Percentiles rank a stretch among this genome's conserved stretches.
Conservation (phyloP, 2,888 invertebrate species). For the Dioctria rufipes region DNA sequence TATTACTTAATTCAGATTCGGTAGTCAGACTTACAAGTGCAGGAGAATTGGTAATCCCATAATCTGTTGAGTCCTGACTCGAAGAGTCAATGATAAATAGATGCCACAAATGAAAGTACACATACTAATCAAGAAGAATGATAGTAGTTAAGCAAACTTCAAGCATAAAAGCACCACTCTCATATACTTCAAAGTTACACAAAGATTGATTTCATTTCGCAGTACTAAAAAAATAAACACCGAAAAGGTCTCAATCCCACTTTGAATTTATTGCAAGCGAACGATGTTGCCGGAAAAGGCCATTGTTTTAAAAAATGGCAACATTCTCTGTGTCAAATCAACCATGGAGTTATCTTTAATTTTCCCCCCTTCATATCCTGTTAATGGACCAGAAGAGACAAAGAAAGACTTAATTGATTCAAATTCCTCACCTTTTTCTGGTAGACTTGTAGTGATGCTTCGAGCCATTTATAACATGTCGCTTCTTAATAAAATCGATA, state of each 20-base stretch:
- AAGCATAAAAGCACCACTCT: no score
- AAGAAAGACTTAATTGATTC: constrained; percentile 23
- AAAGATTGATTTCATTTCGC: no score
- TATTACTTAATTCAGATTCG: no score
- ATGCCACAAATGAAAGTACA: no score
- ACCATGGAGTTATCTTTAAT: constrained; percentile 18
- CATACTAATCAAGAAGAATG: no score
- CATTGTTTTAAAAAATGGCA: not conserved
- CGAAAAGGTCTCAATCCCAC: not conserved
- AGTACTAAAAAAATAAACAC: not conserved
- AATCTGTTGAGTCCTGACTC: no score
- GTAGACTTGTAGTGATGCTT: constrained; percentile 7
- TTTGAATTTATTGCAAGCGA: not conserved
- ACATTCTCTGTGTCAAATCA: not conserved
- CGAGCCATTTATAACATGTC: not conserved
- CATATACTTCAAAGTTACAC: no score
- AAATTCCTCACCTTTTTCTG: constrained; percentile 1
- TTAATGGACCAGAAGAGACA: not conserved
- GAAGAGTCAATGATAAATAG: no score
- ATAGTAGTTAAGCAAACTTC: no score
- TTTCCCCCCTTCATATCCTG: constrained; percentile 6
- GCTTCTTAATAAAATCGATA: constrained; percentile 40
- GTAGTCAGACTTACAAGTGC: no score
- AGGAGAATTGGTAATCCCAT: no score
- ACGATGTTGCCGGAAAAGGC: not conserved